phyloP scores from a whole-genome alignment of 2,888 invertebrate genomes.

The Lottia scabra region DNA sequence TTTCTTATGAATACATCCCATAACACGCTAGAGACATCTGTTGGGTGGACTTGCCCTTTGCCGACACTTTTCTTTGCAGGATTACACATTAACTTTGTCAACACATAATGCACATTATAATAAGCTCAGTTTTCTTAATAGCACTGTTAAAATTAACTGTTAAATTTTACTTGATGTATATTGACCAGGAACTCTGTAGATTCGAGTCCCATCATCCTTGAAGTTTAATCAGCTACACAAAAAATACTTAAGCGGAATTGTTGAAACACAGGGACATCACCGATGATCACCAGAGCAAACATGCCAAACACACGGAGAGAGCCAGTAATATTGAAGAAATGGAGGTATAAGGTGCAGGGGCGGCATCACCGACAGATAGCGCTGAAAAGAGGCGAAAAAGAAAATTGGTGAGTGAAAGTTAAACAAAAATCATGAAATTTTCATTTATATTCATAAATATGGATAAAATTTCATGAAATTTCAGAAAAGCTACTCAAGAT shows the following conservation, averaged over 20 bases:
- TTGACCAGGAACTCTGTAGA: neutral
- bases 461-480: no score
- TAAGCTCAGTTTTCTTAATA: no score
- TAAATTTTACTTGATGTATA: neutral
- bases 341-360: neutral
- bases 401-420: constrained; percentile 6
- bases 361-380: neutral
- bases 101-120: no score
- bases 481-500: no score
- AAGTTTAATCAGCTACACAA: neutral
- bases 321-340: constrained; percentile 1
- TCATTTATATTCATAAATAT: neutral
- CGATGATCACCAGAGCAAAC: constrained; percentile 9
- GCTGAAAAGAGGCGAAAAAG: constrained; percentile 15
- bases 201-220: neutral
- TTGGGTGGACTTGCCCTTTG: no score
- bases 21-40: no score
- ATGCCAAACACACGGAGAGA: constrained; percentile 6
- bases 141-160: no score
- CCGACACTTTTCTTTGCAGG: no score
- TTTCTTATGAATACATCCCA: no score
- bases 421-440: neutral
- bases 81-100: no score
- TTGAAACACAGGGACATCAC: neutral
- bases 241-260: neutral